These are phyloP conservation scores for Epinephelus moara DNA, from an alignment of 2,113 vertebrate genomes.

Conservation along the genomic window DNA sequence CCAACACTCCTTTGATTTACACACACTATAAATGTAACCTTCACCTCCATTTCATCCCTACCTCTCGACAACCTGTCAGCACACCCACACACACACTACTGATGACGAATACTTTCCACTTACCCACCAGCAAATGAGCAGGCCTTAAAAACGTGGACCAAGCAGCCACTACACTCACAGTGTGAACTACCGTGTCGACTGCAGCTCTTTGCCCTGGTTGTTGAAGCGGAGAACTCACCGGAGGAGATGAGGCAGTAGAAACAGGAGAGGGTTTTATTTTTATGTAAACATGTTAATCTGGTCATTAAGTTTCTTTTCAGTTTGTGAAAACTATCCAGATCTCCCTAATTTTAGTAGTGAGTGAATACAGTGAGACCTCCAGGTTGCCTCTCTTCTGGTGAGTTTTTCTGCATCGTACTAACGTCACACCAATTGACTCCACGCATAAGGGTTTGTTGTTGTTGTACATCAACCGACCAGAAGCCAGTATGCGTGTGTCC, in stretches of 20 bases:
- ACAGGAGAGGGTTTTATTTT: not conserved
- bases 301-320: no score
- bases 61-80: not conserved
- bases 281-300: no score
- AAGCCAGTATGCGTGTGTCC: not conserved
- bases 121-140: constrained; percentile 6
- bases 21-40: not conserved
- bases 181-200: not conserved
- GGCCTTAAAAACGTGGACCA: constrained; percentile 4
- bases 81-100: constrained; percentile 1
- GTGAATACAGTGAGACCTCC: not conserved
- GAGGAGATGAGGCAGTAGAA: not conserved
- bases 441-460: not conserved
- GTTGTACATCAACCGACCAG: not conserved
- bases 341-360: not conserved
- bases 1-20: constrained; percentile 21
- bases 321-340: not conserved
- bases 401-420: not conserved
- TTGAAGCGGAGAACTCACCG: constrained; percentile 1
- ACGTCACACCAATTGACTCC: not conserved
- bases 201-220: not conserved
- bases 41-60: not conserved
- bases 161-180: not conserved
- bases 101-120: not conserved
- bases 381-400: not conserved